These are phyloP conservation scores for Andrena haemorrhoa DNA, from an alignment of 2,888 invertebrate genomes.

Conservation along the genomic window DNA sequence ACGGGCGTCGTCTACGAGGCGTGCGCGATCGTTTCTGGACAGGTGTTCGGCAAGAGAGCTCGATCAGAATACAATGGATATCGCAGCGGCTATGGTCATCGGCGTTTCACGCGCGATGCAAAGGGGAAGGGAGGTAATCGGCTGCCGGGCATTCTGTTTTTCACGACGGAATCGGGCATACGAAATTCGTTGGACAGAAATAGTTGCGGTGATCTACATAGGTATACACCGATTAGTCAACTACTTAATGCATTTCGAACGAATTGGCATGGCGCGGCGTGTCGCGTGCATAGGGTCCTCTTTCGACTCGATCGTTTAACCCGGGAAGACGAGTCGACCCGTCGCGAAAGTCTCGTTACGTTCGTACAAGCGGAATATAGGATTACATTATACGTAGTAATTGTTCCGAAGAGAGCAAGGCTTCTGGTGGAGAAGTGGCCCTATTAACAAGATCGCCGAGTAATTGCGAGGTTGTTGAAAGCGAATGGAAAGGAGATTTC, in stretches of 20 bases:
- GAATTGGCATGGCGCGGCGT: constrained; percentile 8
- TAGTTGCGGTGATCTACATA: constrained; percentile 29
- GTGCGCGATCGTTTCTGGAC: background rate
- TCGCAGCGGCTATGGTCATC: background rate
- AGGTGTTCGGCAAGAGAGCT: background rate
- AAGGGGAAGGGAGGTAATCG: background rate
- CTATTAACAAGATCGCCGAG: background rate
- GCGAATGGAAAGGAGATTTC: constrained; percentile 6
- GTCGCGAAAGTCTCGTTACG: background rate
- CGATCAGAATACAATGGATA: background rate
- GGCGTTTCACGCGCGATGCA: background rate
- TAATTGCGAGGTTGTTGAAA: background rate
- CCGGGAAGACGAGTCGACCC: background rate
- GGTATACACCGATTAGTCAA: constrained; percentile 48
- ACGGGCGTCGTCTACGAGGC: background rate
- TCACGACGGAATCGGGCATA: background rate
- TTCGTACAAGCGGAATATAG: too few relatives aligned
- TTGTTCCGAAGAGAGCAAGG: too few relatives aligned
- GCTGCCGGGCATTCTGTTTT: background rate
- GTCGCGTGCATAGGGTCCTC: background rate
- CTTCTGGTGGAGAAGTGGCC: too few relatives aligned
- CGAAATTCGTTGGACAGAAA: constrained; percentile 5
- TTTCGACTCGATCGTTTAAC: background rate
- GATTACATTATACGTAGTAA: too few relatives aligned
- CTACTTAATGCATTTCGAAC: constrained; percentile 63